phyloP scores from a whole-genome alignment of 2,113 vertebrate genomes.

The Stictonetta naevosa region DNA sequence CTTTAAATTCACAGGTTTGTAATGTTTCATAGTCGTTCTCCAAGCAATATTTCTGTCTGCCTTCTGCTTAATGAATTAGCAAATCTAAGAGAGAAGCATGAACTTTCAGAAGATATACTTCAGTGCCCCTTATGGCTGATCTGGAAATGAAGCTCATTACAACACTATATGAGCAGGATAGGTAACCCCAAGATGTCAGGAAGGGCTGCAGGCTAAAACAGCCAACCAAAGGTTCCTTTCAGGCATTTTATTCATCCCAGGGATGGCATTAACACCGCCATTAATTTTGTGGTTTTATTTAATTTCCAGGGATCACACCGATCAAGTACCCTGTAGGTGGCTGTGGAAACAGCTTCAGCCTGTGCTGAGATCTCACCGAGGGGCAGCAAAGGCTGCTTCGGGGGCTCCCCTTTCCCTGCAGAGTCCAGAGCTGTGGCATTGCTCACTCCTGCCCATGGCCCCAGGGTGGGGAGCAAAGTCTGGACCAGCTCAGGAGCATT shows the following conservation, averaged over 20 bases:
- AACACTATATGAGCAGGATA: background rate
- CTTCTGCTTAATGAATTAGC: slow-evolving; percentile 40
- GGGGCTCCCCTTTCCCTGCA: accelerated
- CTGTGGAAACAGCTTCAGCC: background rate
- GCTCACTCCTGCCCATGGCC: background rate
- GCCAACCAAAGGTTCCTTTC: background rate
- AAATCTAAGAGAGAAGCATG: slow-evolving; percentile 19
- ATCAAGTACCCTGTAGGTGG: background rate
- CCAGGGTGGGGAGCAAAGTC: accelerated
- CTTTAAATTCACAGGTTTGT: background rate
- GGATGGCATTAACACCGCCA: background rate
- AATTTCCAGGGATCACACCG: background rate
- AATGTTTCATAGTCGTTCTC: background rate
- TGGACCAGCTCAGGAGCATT: background rate
- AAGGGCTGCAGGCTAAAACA: slow-evolving; percentile 40
- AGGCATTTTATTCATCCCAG: slow-evolving; percentile 9
- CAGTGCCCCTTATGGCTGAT: slow-evolving; percentile 45
- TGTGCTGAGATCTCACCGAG: background rate
- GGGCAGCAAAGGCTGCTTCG: background rate
- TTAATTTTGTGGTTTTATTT: slow-evolving; percentile 20
- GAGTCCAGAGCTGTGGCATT: background rate
- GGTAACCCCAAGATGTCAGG: slow-evolving; percentile 27
- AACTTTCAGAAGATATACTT: slow-evolving; percentile 47
- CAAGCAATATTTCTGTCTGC: background rate
- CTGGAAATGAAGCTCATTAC: slow-evolving; percentile 45